These are phyloP conservation scores for Drosophila prolongata DNA, from an alignment of 2,888 invertebrate species.

Conservation along the genomic window DNA sequence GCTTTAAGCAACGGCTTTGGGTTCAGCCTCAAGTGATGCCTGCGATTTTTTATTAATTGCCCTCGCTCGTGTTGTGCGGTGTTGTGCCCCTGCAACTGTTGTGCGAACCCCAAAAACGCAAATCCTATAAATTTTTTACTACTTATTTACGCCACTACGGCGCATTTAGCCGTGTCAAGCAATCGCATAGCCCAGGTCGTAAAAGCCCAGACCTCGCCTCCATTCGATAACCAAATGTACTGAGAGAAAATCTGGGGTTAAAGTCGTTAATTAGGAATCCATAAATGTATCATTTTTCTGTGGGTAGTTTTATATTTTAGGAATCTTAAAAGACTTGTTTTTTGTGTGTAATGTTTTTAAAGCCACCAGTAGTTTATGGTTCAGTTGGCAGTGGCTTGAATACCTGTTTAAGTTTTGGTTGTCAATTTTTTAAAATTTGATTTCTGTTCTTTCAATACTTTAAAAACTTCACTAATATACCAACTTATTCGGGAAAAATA, in stretches of 20 bases:
- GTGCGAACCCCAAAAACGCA: constrained; percentile 44
- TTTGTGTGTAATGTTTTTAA: no score
- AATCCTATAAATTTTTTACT: constrained; percentile 81
- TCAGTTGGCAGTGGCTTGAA: no score
- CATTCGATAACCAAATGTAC: constrained; percentile 57
- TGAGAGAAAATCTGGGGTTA: not conserved
- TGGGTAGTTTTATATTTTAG: no score
- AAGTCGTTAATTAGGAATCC: no score
- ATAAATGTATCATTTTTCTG: no score
- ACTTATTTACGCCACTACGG: constrained; percentile 80
- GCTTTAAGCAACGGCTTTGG: constrained; percentile 26
- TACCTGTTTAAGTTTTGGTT: no score
- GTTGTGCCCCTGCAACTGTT: constrained; percentile 71
- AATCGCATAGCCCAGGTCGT: constrained; percentile 71
- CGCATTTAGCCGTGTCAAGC: constrained; percentile 79
- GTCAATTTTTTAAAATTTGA: no score
- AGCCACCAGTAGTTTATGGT: no score
- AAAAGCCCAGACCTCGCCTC: constrained; percentile 51
- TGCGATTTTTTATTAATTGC: constrained; percentile 67
- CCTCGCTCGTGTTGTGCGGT: constrained; percentile 55
- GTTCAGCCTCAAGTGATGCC: constrained; percentile 31
- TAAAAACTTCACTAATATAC: no score
- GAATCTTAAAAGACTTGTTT: no score
- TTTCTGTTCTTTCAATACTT: no score
- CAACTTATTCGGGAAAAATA: no score